Evolutionary conservation across 2,888 invertebrate genomes (phyloP).

Genomic region (Xestia sexstrigata): DNA sequence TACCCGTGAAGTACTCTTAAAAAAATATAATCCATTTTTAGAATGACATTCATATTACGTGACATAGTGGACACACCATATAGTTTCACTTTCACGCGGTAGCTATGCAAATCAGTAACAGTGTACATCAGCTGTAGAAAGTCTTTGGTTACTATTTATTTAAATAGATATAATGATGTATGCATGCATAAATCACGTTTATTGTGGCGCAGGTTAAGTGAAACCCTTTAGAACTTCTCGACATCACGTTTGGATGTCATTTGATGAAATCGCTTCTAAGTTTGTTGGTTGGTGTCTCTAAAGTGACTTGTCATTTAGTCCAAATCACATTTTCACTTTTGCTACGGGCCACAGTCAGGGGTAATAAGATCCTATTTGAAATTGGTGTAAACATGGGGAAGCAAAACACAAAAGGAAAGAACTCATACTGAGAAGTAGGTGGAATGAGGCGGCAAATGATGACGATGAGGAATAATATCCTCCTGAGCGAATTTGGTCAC

Average conservation of each 20-base stretch:
- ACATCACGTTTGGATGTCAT: background rate
- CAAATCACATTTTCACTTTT: too few relatives aligned
- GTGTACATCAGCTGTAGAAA: slow-evolving; percentile 52
- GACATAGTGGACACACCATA: slow-evolving; percentile 27
- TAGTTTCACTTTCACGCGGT: slow-evolving; percentile 57
- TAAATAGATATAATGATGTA: slow-evolving; percentile 10
- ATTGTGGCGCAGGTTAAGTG: background rate
- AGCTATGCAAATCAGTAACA: slow-evolving; percentile 55
- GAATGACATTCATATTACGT: slow-evolving; percentile 52
- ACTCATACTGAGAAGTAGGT: too few relatives aligned
- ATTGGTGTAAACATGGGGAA: too few relatives aligned
- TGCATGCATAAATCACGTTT: slow-evolving; percentile 14
- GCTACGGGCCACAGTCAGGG: too few relatives aligned
- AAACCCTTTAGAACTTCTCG: background rate
- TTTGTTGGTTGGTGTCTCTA: too few relatives aligned
- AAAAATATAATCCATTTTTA: slow-evolving; percentile 29
- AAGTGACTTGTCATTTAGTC: too few relatives aligned
- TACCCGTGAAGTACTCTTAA: slow-evolving; percentile 32
- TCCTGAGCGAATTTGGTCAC: too few relatives aligned
- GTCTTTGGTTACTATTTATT: slow-evolving; percentile 40
- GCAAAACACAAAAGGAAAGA: too few relatives aligned
- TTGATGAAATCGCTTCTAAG: background rate
- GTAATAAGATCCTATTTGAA: too few relatives aligned
- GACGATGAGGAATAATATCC: background rate
- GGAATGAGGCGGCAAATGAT: background rate